Evolutionary conservation across 1,140 invertebrate genomes (phyloP).

Genomic region (Dreissena rostriformis): DNA sequence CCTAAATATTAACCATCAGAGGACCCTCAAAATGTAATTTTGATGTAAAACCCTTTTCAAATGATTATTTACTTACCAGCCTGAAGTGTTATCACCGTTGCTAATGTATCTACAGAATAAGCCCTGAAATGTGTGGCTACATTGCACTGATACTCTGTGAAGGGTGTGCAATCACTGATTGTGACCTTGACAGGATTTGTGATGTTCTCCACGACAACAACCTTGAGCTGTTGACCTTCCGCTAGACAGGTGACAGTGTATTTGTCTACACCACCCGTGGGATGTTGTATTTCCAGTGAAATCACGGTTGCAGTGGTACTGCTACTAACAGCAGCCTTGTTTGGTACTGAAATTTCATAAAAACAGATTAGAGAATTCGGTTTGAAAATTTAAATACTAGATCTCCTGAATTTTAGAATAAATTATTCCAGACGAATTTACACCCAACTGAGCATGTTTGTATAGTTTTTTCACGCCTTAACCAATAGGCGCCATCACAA

Average conservation of each 20-base stretch:
- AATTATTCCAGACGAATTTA: too few species aligned
- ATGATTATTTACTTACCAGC: slow-evolving; percentile 57
- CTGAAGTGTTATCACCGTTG: slow-evolving; percentile 61
- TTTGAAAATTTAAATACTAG: too few species aligned
- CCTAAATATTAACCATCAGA: neutral
- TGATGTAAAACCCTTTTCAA: neutral
- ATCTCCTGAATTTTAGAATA: too few species aligned
- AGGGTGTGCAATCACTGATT: slow-evolving; percentile 62
- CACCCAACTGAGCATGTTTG: too few species aligned
- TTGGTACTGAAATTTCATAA: slow-evolving; percentile 71
- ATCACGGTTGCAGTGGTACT: slow-evolving; percentile 49
- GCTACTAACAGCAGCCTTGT: slow-evolving; percentile 57
- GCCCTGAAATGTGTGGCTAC: slow-evolving; percentile 58
- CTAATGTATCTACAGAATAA: slow-evolving; percentile 39
- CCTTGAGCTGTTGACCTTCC: slow-evolving; percentile 37
- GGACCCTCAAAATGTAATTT: neutral
- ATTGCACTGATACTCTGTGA: slow-evolving; percentile 65
- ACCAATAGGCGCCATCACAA: too few species aligned
- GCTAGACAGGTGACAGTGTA: slow-evolving; percentile 60
- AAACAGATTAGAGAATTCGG: too few species aligned
- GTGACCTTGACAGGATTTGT: slow-evolving; percentile 19
- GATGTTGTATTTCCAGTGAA: slow-evolving; percentile 57
- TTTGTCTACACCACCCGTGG: slow-evolving; percentile 61
- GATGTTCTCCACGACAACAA: slow-evolving; percentile 8
- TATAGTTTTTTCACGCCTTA: too few species aligned